Percentiles rank a stretch among this genome's conserved stretches.
Evolutionary conservation across 1,140 invertebrate genomes (phyloP).

Genomic region (Drosophila virilis): DNA sequence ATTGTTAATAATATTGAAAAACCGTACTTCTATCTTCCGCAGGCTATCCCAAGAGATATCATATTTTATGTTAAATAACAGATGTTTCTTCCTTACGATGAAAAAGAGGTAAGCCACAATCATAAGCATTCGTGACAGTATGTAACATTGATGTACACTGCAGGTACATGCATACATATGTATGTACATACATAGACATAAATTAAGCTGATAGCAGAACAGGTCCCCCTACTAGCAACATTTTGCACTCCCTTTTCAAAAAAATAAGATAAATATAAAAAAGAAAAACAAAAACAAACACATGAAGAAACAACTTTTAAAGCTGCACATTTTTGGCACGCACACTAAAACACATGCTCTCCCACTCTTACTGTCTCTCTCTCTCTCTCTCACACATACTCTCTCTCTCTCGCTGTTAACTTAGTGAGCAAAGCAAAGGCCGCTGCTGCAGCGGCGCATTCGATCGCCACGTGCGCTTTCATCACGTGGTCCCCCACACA

Average conservation of each 20-base stretch:
- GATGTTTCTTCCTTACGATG: no score
- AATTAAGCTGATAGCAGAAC: background rate
- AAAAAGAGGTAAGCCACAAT: no score
- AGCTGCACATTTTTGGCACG: slow-evolving; percentile 20
- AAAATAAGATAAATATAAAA: slow-evolving; percentile 16
- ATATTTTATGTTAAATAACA: no score
- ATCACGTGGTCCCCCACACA: slow-evolving; percentile 29
- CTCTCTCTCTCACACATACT: background rate
- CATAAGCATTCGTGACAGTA: no score
- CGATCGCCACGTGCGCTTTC: slow-evolving; percentile 45
- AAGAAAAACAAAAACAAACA: slow-evolving; percentile 5
- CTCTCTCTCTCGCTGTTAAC: background rate
- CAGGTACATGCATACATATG: no score
- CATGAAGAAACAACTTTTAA: background rate
- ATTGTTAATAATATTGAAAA: no score
- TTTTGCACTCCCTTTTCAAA: background rate
- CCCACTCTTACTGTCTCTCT: background rate
- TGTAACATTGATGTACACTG: no score
- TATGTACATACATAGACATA: background rate
- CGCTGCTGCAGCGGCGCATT: slow-evolving; percentile 11
- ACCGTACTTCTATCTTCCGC: no score
- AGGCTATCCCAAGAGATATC: no score
- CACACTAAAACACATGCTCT: background rate
- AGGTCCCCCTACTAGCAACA: background rate
- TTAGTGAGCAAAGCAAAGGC: slow-evolving; percentile 4